Evolutionary conservation across 2,113 vertebrate genomes (phyloP), one percentile per base, ranked within the genome.

Genomic region (Pteruthius melanotis): DNA sequence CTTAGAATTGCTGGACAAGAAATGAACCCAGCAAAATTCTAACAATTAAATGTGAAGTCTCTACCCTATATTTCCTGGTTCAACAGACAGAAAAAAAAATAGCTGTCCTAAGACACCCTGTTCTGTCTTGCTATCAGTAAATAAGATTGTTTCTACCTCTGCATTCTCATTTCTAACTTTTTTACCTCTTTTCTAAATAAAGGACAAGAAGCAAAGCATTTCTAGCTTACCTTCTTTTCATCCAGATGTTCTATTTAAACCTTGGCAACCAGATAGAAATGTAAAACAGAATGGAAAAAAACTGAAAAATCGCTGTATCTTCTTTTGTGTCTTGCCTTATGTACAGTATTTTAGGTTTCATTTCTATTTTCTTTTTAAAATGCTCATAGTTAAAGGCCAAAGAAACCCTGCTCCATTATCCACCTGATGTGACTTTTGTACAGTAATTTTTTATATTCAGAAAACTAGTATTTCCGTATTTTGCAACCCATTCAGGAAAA

Each of bases 191-290:
- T 81, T 83, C 56, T 82, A 84, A 93, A 83, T 78, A 91, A 94
- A 83, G 60, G 77, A 81, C 75, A 52, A 69, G 83, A 95, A 82
- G 8, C 2, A 83, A 56, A 40, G 3, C 22, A 78, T 20, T 78
- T 91, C 59, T 59, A 88, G 86, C 60, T 88, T 93, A 64, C 78
- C 7, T 71, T 22, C 24, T 81, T 77, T 94, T 94, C n/a, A 93
- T 83, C 30, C 53, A 69, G 40, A 69, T 90, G 75, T 93, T 78
- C 71, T 95, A 61, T 65, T 93, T 93, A 93, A 87, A 61, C 13
- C 19, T 88, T 92, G 59, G 59, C 54, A 94, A 69, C 11, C 1
- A 4, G 42, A 28, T 45, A 87, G 39, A 76, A 85, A 53, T 6
- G 60, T 42, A 76, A 95, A 84, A 86, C 5, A 26, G 7, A 69